phyloP scores from a whole-genome alignment of 2,888 invertebrate species.

The Colostygia pectinataria region DNA sequence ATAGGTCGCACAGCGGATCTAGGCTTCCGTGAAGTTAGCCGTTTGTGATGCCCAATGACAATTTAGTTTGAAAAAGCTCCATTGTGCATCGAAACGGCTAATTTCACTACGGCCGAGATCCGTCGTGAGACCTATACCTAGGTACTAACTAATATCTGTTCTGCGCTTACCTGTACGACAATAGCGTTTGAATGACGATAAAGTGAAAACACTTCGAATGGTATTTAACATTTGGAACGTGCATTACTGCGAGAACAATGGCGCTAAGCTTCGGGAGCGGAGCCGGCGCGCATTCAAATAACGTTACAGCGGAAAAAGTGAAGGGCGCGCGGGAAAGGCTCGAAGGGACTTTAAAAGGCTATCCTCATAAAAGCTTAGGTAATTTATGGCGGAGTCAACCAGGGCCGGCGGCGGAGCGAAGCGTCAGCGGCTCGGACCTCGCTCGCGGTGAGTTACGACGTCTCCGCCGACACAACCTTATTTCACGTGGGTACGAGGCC shows the following conservation, averaged over 20 bases:
- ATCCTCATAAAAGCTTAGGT: slow-evolving; percentile 47
- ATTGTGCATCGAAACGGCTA: too few species aligned
- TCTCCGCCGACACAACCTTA: not conserved
- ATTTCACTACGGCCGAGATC: too few species aligned
- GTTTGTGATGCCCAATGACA: too few species aligned
- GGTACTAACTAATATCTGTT: too few species aligned
- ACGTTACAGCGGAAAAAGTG: slow-evolving; percentile 37
- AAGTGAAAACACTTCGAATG: slow-evolving; percentile 15
- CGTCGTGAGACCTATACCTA: too few species aligned
- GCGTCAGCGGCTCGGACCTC: not conserved
- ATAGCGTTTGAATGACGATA: slow-evolving; percentile 14
- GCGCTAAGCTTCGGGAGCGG: slow-evolving; percentile 27
- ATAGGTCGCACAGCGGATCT: too few species aligned
- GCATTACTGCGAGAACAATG: slow-evolving; percentile 27
- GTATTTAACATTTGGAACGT: slow-evolving; percentile 25
- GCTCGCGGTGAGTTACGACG: not conserved
- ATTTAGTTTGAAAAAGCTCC: too few species aligned
- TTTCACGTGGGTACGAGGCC: not conserved
- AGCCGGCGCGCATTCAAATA: slow-evolving; percentile 37
- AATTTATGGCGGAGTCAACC: not conserved
- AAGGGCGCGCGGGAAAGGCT: not conserved
- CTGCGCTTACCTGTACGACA: not conserved
- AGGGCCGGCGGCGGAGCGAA: not conserved
- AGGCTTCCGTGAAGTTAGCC: too few species aligned
- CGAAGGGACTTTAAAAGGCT: slow-evolving; percentile 38